Evolutionary conservation across 1,140 invertebrate species (phyloP), one percentile per base, ranked within the genome.

Genomic region (Polyergus mexicanus): DNA sequence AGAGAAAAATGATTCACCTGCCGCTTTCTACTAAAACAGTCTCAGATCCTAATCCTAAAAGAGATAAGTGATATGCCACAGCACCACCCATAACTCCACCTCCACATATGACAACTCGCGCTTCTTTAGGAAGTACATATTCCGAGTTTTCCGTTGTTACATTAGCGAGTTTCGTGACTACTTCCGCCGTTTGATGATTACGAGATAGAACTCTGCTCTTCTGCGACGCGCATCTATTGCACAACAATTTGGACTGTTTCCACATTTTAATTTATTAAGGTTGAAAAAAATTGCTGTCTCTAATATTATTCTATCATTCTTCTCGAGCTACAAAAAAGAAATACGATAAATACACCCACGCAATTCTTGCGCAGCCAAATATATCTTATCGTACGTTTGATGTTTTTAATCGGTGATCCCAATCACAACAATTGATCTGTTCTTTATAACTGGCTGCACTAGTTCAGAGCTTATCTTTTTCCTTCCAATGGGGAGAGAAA

Each of bases 1-100:
- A 60, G 0, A 11, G 65, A 22, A 41, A 11, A 68, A 75, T 32
- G 86, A 85, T 93, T 93, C 38, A 97, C 96, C 95, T 96, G 91
- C 96, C 97, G 94, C 98, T 97, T 93, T 99, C 99, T 76, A 99
- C 94, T 0, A 99, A 92, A 77, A 99, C 95, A 25, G 98, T 98
- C 86, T 98, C 96, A 54, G 95, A 94, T 47, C 97, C 98, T 96
- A 97, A 98, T 76, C 98, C 99, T 86, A 97, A 94, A 91, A 97
- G 95, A 8, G 98, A 97, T 51, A 99, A 95, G 95, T 99, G 98
- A 95, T 99, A 99, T 10, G 98, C 98, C 3, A 99, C 97, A 28
- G 98, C 98, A 47, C 98, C 97, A 25, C 99, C 99, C 95, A 99
- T 98, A 47, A 99, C 97, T 65, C 99, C 99, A 60, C 98, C 98